These are phyloP conservation scores for Drosophila mulleri DNA, from an alignment of 2,888 invertebrate species.

Conservation along the genomic window DNA sequence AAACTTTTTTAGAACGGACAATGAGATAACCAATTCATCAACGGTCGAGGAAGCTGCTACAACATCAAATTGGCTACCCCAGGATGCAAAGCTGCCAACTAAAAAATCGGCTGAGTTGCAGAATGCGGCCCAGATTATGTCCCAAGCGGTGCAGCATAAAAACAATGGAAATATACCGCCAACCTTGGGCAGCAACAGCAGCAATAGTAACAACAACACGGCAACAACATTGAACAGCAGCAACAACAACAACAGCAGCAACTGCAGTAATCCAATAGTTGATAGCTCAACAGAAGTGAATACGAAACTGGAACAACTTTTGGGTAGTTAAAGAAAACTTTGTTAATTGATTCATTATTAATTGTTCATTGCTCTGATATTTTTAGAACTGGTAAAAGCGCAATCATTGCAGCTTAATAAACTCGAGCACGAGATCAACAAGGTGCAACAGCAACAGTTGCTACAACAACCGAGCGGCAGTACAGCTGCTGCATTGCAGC, in stretches of 20 bases:
- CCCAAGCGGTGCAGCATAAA: slow-evolving; percentile 80
- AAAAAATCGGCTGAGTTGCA: slow-evolving; percentile 83
- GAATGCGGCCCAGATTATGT: slow-evolving; percentile 83
- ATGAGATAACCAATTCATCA: slow-evolving; percentile 52
- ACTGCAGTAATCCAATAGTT: slow-evolving; percentile 36
- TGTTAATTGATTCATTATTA: background rate
- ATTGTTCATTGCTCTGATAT: background rate
- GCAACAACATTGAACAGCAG: slow-evolving; percentile 46
- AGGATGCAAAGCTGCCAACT: slow-evolving; percentile 72
- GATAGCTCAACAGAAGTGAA: slow-evolving; percentile 65
- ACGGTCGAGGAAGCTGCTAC: slow-evolving; percentile 33
- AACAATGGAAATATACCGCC: slow-evolving; percentile 72
- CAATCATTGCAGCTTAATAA: slow-evolving; percentile 86
- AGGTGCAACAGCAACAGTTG: slow-evolving; percentile 64
- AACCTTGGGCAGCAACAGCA: slow-evolving; percentile 58
- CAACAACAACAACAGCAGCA: slow-evolving; percentile 40
- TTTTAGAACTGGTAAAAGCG: slow-evolving; percentile 85
- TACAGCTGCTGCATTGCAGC: slow-evolving; percentile 51
- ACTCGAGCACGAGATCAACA: slow-evolving; percentile 84
- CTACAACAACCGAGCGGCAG: slow-evolving; percentile 41
- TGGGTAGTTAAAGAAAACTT: slow-evolving; percentile 68
- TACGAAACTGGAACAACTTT: slow-evolving; percentile 81
- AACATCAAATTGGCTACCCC: slow-evolving; percentile 51
- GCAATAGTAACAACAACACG: slow-evolving; percentile 51
- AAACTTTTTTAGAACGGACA: slow-evolving; percentile 39